phyloP scores from a whole-genome alignment of 2,888 invertebrate species.

The Himalopsyche japonica region DNA sequence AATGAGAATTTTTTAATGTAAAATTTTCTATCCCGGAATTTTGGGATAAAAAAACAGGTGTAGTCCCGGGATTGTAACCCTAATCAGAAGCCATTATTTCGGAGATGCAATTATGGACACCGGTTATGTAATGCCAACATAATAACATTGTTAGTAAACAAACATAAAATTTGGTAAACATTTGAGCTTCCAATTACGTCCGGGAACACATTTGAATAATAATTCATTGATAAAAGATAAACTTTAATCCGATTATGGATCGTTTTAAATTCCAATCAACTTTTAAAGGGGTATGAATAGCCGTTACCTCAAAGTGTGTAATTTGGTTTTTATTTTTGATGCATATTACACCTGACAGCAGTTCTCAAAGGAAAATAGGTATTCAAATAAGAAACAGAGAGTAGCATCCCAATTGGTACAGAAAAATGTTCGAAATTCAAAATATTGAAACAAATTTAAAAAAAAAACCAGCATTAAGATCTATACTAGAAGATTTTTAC shows the following conservation, averaged over 20 bases:
- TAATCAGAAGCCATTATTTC: constrained; percentile 7
- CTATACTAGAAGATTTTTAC: no score
- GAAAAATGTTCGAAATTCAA: no score
- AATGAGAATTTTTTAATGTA: no score
- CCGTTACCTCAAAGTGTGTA: constrained; percentile 28
- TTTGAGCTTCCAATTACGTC: constrained; percentile 40
- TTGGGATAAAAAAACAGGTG: no score
- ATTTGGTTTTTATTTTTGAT: constrained; percentile 19
- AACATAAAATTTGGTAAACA: constrained; percentile 39
- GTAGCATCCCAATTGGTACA: no score
- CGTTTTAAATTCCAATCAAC: constrained; percentile 35
- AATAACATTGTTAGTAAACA: constrained; percentile 38
- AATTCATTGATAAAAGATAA: constrained; percentile 39
- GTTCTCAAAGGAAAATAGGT: neutral
- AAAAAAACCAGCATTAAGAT: no score
- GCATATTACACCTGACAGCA: neutral
- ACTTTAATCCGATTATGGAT: constrained; percentile 37
- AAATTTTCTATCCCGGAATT: no score
- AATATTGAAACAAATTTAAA: no score
- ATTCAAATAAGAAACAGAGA: no score
- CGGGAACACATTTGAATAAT: constrained; percentile 37
- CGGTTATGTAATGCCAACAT: constrained; percentile 10
- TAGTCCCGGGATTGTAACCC: neutral
- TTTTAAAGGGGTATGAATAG: constrained; percentile 19
- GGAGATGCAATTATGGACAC: constrained; percentile 22